Evolutionary conservation across 1,140 invertebrate species (phyloP), one percentile per base, ranked within the genome.

Genomic region (Temnothorax longispinosus): DNA sequence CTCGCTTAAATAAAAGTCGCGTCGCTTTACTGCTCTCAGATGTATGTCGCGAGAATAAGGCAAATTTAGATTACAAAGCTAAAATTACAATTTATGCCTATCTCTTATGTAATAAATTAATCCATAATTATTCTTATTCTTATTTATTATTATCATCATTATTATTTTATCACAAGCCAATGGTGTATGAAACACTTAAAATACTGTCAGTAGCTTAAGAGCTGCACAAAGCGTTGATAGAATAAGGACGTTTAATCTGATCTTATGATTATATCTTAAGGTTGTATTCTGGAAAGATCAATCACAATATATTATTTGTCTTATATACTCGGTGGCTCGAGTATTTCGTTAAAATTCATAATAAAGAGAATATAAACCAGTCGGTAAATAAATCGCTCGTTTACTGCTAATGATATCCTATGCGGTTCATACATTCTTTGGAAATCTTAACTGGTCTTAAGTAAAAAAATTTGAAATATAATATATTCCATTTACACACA

Each of bases 151-250:
- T 85, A 89, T 87, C 47, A 90, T 85, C 85, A 88, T 77, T 78
- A 89, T 77, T 87, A 89, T 90, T 91, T 78, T 91, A 92, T 93
- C 91, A 92, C 89, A 93, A 92, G 88, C 90, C 89, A 90, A 91
- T 92, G 81, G 78, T 86, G 88, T 91, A 71, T 82, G 65, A 92
- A 87, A 91, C 72, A 89, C 87, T 92, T 89, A 89, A 92, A 92
- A 93, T 93, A 93, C 92, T 93, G 90, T 89, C 32, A 77, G 71
- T 90, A 92, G 80, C 81, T 90, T 72, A 85, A 32, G 64, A 90
- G 86, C 86, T 92, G 89, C 88, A 82, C 65, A 91, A 87, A 92
- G 78, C 91, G 84, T 60, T 89, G 87, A 89, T 89, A 88, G 74
- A 89, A 77, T 88, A 89, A 69, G 88, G 88, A 90, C 88, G 88